Evolutionary conservation across 2,113 vertebrate species (phyloP).

Genomic region (Picathartes gymnocephalus): DNA sequence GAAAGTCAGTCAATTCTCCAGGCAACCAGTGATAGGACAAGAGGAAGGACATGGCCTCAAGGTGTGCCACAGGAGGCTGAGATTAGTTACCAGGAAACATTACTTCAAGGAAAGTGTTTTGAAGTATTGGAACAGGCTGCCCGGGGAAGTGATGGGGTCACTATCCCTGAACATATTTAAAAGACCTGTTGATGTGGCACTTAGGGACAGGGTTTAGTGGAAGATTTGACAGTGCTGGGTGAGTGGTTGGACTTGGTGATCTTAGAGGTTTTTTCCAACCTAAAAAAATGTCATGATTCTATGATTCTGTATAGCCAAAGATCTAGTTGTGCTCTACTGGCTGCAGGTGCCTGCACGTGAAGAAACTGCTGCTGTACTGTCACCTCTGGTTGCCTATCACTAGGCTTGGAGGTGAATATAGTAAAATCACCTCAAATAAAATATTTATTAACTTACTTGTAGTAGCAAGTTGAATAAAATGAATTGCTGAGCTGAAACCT

Average conservation of each 20-base stretch:
- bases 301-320: neutral
- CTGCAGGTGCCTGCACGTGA: neutral
- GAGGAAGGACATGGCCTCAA: neutral
- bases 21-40: neutral
- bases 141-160: neutral
- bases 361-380: neutral
- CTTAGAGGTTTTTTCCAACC: neutral
- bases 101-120: neutral
- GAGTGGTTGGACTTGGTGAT: neutral
- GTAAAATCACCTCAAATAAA: neutral
- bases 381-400: neutral
- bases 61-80: neutral
- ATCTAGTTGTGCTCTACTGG: neutral
- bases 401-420: neutral
- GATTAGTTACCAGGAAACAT: neutral
- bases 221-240: neutral
- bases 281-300: neutral
- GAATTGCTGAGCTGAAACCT: neutral
- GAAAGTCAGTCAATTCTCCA: accelerated
- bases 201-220: neutral
- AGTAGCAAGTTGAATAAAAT: neutral
- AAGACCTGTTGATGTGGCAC: accelerated
- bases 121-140: neutral
- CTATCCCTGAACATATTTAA: neutral
- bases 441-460: neutral